A percentile compares a stretch with the other conserved stretches of the same genome.
These are phyloP conservation scores for Hydrolagus colliei DNA, from an alignment of 2,797 vertebrate species.

Conservation along the genomic window DNA sequence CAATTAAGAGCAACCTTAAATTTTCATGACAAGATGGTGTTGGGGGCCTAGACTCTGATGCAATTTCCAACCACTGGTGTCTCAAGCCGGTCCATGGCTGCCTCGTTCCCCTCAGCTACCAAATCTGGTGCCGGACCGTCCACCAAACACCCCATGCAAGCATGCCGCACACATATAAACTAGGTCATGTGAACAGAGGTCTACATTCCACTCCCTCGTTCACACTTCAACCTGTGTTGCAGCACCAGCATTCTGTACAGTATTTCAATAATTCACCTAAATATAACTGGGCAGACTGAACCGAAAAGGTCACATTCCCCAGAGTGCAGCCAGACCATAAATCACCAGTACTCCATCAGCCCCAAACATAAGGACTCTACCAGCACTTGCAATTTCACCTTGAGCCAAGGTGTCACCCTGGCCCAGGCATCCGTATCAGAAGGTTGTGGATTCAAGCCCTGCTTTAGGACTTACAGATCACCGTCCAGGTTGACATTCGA, in stretches of 20 bases:
- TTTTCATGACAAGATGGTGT: too few species aligned
- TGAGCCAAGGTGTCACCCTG: not conserved
- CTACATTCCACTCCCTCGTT: not conserved
- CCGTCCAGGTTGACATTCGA: not conserved
- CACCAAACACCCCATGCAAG: too few species aligned
- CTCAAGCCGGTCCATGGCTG: too few species aligned
- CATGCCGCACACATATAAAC: too few species aligned
- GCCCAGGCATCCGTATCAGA: not conserved
- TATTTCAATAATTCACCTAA: constrained; percentile 28
- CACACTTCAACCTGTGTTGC: not conserved
- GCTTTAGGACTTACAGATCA: not conserved
- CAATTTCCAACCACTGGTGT: too few species aligned
- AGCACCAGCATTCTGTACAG: constrained; percentile 9
- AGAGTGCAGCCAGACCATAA: constrained; percentile 30
- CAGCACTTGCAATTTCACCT: not conserved
- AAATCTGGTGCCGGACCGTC: too few species aligned
- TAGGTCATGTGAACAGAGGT: not conserved
- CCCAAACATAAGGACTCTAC: not conserved
- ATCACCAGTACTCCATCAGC: constrained; percentile 13
- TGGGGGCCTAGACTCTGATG: too few species aligned
- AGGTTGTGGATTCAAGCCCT: not conserved
- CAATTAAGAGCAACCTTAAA: too few species aligned
- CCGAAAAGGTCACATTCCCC: constrained; percentile 21
- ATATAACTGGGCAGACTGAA: constrained; percentile 15
- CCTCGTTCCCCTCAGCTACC: too few species aligned